Conservation (phyloP, 2,113 vertebrate species). For the Sphaerodactylus townsendi region DNA sequence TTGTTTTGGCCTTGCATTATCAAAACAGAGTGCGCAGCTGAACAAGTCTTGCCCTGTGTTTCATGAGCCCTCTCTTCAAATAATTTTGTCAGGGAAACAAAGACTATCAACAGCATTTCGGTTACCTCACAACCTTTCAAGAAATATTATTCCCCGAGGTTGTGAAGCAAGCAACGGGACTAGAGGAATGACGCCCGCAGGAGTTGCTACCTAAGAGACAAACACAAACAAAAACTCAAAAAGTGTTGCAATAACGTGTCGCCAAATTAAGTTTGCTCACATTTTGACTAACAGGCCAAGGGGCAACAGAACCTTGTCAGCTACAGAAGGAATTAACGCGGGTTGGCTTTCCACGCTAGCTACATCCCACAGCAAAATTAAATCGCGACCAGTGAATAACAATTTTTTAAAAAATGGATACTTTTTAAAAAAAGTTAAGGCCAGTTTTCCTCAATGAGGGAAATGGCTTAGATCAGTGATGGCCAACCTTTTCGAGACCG, state of each 20-base stretch:
- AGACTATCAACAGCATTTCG: not conserved
- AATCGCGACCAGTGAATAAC: not conserved
- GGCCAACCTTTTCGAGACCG: too few species aligned
- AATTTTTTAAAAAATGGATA: too few species aligned
- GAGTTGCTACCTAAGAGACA: not conserved
- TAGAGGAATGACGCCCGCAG: not conserved
- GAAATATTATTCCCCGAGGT: not conserved
- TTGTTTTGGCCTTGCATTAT: not conserved
- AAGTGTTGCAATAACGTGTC: not conserved
- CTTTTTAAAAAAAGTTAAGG: not conserved
- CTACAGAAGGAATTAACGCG: not conserved
- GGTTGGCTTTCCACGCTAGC: not conserved
- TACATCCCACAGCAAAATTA: not conserved
- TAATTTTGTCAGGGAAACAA: not conserved
- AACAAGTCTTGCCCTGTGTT: not conserved
- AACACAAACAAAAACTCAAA: not conserved
- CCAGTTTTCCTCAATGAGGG: too few species aligned
- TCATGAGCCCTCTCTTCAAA: not conserved
- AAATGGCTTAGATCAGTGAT: too few species aligned
- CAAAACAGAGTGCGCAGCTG: not conserved
- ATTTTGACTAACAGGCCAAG: not conserved
- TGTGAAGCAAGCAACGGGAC: not conserved
- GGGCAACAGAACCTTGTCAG: not conserved
- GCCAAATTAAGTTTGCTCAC: not conserved
- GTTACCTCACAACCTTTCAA: not conserved